Percentiles rank a stretch among this genome's conserved stretches.
Evolutionary conservation across 2,113 vertebrate species (phyloP).

Genomic region (Phrynosoma blainvillii): DNA sequence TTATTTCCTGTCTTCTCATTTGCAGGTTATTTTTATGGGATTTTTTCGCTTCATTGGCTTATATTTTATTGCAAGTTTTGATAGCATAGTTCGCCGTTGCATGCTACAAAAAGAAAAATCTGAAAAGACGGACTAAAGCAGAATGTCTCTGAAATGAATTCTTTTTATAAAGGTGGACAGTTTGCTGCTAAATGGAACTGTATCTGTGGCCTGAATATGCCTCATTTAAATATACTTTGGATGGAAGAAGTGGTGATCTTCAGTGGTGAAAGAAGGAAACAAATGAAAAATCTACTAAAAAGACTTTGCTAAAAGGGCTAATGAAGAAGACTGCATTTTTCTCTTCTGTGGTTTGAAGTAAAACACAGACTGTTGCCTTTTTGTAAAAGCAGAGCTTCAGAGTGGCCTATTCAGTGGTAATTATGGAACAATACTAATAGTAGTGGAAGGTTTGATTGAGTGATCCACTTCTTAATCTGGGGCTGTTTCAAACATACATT

Average conservation of each 20-base stretch:
- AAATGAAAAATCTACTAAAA: conserved; percentile 50
- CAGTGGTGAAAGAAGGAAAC: conserved; percentile 50
- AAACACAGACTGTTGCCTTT: conserved; percentile 36
- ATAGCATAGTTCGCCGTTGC: conserved; percentile 96
- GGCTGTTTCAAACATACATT: conserved; percentile 30
- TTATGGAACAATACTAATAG: conserved; percentile 57
- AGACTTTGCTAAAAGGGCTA: conserved; percentile 69
- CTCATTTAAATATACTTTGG: conserved; percentile 47
- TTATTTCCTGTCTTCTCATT: conserved; percentile 48
- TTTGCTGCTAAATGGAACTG: conserved; percentile 72
- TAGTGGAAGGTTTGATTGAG: neutral
- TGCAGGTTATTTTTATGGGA: conserved; percentile 95
- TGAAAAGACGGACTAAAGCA: conserved; percentile 83
- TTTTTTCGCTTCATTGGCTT: conserved; percentile 93
- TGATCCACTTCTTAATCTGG: neutral
- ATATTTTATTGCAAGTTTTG: conserved; percentile 96
- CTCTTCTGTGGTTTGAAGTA: conserved; percentile 28
- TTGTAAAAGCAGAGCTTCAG: conserved; percentile 38
- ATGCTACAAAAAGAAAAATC: conserved; percentile 92
- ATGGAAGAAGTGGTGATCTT: conserved; percentile 57
- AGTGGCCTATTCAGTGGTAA: neutral
- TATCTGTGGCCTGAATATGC: conserved; percentile 54
- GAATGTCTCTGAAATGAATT: conserved; percentile 76
- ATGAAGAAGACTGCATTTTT: conserved; percentile 34
- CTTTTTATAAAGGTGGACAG: conserved; percentile 59